Evolutionary conservation across 2,797 vertebrate species (phyloP), one percentile per base, ranked within the genome.

Genomic region (Sebastes trivittatus): DNA sequence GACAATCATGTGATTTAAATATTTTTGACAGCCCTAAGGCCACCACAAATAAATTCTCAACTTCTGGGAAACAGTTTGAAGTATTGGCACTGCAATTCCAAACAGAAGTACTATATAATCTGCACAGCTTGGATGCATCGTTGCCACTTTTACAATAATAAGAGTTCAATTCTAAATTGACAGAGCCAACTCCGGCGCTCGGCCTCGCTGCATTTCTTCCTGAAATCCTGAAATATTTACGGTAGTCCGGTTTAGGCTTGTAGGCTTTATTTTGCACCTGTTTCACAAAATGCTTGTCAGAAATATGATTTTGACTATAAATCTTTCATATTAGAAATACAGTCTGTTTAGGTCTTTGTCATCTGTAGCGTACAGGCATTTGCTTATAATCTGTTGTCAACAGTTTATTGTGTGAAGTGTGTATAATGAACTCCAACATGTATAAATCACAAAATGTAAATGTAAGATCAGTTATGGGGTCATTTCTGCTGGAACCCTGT

Each of bases 341-440:
- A 77, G 58, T 83, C 29, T 63, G 34, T 84, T 76, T 18, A 52
- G 25, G 49, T 42, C 65, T 68, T 61, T 75, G 71, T 81, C 61
- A 81, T 80, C 62, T 66, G 22, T 86, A 76, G 78, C 59, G 20
- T 72, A 65, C 36, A 77, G 55, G 69, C 75, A 34, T 75, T 78
- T 79, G 58, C 64, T 75, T 82, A 36, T 64, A 55, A 52, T 72
- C 73, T 84, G 52, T 36, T 60, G 76, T 82, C 73, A 61, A 14
- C 59, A 66, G 80, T 89, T 86, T 76, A 71, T 61, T 79, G 75
- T 82, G 65, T 81, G 32, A 68, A 58, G 23, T 78, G 70, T 88
- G 7, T 80, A 56, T 54, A 73, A 72, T 73, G 14, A 84, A 75
- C 65, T 85, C 59, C 25, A 85, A 77, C 56, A 38, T 88, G 77